Conservation (phyloP, 30 jellyfish, hydroid and myxozoan species). For the Aurelia aurita region DNA sequence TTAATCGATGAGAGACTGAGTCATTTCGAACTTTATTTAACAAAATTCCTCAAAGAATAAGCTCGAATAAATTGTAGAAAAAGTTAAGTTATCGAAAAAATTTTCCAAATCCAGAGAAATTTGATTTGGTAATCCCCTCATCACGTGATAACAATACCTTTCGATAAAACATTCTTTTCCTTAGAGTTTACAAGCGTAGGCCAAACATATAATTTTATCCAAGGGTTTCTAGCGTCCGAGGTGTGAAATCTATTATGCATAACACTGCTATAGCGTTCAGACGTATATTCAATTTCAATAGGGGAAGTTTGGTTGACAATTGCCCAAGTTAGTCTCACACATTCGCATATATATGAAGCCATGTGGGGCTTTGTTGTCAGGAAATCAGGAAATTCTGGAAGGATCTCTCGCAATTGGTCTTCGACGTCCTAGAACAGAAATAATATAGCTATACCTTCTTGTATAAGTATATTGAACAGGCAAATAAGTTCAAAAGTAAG, state of each 20-base stretch:
- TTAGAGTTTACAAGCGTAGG: conserved; percentile 87
- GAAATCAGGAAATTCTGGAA: conserved; percentile 86
- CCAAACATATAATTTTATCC: conserved; percentile 89
- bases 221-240: conserved; percentile 73
- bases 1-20: no score
- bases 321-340: conserved; percentile 96
- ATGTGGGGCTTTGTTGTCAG: conserved; percentile 77
- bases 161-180: conserved; percentile 74
- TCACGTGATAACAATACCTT: conserved; percentile 93
- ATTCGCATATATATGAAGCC: conserved; percentile 83
- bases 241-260: conserved; percentile 91
- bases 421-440: conserved; percentile 77
- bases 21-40: no score
- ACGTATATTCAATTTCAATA: conserved; percentile 84
- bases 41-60: no score
- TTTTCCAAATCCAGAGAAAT: no score
- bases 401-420: conserved; percentile 83
- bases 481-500: no score
- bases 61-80: no score
- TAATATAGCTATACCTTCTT: no score
- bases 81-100: no score
- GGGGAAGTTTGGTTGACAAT: conserved; percentile 91
- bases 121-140: no score
- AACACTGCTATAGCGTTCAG: conserved; percentile 71
- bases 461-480: no score